phyloP scores from a whole-genome alignment of 1,140 invertebrate species.

The Carcinoscorpius rotundicauda region DNA sequence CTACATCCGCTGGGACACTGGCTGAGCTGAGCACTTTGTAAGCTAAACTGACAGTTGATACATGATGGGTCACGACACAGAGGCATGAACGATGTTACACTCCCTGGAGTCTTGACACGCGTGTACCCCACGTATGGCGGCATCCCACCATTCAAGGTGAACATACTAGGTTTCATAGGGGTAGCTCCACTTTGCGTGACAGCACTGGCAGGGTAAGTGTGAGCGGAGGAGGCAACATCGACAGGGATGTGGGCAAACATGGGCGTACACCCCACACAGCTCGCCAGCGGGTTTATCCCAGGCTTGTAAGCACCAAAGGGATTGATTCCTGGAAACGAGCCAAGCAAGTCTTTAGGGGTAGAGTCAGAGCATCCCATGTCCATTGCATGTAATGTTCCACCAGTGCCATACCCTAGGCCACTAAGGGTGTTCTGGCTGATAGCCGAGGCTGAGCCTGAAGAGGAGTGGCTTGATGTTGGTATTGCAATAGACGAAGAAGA shows the following conservation, averaged over 20 bases:
- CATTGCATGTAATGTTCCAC: conserved; percentile 5
- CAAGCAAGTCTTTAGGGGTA: background rate
- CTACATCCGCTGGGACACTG: conserved; percentile 81
- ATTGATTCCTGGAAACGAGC: too few species aligned
- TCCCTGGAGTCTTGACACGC: conserved; percentile 76
- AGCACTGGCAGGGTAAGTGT: conserved; percentile 22
- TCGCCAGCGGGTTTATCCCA: conserved; percentile 18
- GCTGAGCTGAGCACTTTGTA: conserved; percentile 53
- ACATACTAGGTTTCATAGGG: conserved; percentile 25
- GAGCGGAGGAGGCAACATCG: conserved; percentile 21
- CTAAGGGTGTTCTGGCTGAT: conserved; percentile 10
- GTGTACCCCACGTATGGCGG: conserved; percentile 57
- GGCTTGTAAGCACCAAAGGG: conserved; percentile 20
- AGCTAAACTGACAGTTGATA: conserved; percentile 78
- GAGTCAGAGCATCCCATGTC: conserved; percentile 4
- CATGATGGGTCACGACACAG: conserved; percentile 94
- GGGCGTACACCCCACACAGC: conserved; percentile 23
- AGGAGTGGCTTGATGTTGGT: conserved; percentile 1
- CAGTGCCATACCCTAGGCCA: conserved; percentile 12
- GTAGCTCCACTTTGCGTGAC: conserved; percentile 26
- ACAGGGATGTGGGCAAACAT: conserved; percentile 23
- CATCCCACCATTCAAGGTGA: conserved; percentile 9
- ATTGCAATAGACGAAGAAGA: conserved; percentile 2
- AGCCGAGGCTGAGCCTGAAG: conserved; percentile 12
- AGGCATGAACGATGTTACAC: conserved; percentile 76